Evolutionary conservation across 2,888 invertebrate genomes (phyloP), one percentile per base, ranked within the genome.

Genomic region (Leptothorax acervorum): DNA sequence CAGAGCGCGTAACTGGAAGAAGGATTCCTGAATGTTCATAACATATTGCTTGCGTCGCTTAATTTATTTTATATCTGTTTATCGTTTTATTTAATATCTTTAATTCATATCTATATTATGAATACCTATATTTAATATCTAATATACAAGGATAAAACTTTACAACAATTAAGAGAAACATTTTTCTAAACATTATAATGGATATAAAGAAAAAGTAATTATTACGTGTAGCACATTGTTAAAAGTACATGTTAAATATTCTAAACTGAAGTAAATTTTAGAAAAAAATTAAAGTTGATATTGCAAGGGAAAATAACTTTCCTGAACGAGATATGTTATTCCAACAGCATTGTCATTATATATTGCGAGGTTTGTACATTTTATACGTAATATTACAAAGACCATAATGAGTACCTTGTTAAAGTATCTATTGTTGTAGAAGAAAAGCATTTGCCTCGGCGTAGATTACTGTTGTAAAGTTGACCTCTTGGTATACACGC

Each of bases 401-500:
- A 11, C 12, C 4, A 35, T 31, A 39, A 45, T 68, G 35, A 35
- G 23, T 48, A 48, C 35, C 48, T 48, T 39, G 48, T 60, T 35
- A 60, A 60, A 35, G n/a, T 65, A 71, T 73, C 57, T 35, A 31
- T 70, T n/a, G 23, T 71, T 75, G 18, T n/a, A 48, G n/a, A 48
- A 79, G 70, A 51, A 74, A 60, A 81, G 35, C 35, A 35, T 48
- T 79, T 60, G 42, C 18, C 18, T 48, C 35, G 57, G 35, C 23
- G 11, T 70, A 74, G 39, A 55, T 81, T 74, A 28, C 48, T 74
- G 18, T 35, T 73, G 39, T 28, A 51, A 73, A 73, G 35, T 74
- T 73, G 39, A 51, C 35, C 28, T 81, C 28, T 60, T 28, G 57
- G 28, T 42, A 45, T 23, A 48, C 23, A 45, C 5, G 28, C 23